phyloP scores from a whole-genome alignment of 2,888 invertebrate genomes.

The Cyclophora albipunctata region DNA sequence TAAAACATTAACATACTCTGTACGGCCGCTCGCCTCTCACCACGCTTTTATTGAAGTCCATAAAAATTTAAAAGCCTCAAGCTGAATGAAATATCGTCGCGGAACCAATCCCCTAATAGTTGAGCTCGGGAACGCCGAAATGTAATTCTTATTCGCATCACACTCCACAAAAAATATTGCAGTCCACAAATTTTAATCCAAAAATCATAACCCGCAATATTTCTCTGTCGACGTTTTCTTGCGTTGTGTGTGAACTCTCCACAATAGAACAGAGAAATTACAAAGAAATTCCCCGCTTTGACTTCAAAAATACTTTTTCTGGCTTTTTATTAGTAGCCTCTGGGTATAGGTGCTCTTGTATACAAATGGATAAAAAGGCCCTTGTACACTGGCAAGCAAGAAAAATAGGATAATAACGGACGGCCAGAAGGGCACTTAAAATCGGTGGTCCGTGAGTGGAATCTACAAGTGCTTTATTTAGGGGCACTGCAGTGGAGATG shows the following conservation, averaged over 20 bases:
- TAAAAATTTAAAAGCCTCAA: too few relatives aligned
- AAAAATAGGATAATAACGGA: conserved; percentile 52
- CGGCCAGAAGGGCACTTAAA: conserved; percentile 41
- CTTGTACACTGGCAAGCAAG: conserved; percentile 25
- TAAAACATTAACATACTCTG: too few relatives aligned
- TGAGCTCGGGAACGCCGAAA: too few relatives aligned
- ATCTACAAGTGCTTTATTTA: conserved; percentile 36
- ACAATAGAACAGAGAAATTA: conserved; percentile 16
- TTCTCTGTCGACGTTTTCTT: conserved; percentile 14
- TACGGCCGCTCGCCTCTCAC: too few relatives aligned
- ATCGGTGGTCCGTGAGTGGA: conserved; percentile 40
- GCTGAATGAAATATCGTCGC: too few relatives aligned
- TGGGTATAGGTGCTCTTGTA: conserved; percentile 16
- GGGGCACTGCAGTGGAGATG: conserved; percentile 4
- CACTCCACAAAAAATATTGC: too few relatives aligned
- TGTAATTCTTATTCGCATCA: too few relatives aligned
- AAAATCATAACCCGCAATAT: conserved; percentile 9
- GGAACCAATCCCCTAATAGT: too few relatives aligned
- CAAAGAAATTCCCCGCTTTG: conserved; percentile 15
- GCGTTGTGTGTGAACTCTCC: conserved; percentile 9
- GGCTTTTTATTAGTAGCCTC: conserved; percentile 20
- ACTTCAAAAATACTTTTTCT: conserved; percentile 17
- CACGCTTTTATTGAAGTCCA: too few relatives aligned
- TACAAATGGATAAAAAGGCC: conserved; percentile 21
- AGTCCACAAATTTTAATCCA: too few relatives aligned